phyloP scores from a whole-genome alignment of 2,113 vertebrate genomes.

The Platichthys flesus region DNA sequence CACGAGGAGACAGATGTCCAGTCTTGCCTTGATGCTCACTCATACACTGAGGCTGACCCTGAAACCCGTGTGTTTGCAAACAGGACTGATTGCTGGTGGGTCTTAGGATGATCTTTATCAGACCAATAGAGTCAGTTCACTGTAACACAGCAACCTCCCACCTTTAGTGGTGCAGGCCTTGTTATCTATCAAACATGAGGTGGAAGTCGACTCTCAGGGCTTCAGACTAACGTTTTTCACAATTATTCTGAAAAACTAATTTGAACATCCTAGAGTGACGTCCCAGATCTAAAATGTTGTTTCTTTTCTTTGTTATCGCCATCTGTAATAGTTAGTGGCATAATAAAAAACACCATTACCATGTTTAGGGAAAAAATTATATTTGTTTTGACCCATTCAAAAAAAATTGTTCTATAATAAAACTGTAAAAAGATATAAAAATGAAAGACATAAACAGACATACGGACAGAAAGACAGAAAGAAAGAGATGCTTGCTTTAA shows the following conservation, averaged over 20 bases:
- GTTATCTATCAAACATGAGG: conserved; percentile 50
- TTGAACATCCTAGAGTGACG: neutral
- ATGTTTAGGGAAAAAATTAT: neutral
- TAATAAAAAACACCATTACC: neutral
- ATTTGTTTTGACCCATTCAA: neutral
- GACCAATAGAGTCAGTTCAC: conserved; percentile 29
- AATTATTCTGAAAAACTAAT: neutral
- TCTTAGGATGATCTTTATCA: conserved; percentile 58
- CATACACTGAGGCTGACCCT: conserved; percentile 55
- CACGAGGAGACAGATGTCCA: conserved; percentile 75
- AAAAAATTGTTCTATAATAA: neutral
- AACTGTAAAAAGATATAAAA: neutral
- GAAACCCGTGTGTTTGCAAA: conserved; percentile 60
- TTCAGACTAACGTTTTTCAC: neutral
- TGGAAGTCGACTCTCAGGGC: conserved; percentile 14
- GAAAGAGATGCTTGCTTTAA: neutral
- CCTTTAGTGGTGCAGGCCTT: conserved; percentile 11
- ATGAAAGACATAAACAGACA: neutral
- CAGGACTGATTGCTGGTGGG: conserved; percentile 58
- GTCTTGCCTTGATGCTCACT: conserved; percentile 65
- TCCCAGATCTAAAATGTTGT: neutral
- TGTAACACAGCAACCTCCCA: conserved; percentile 33
- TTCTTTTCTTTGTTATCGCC: neutral
- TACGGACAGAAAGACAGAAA: neutral
- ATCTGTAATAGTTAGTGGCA: neutral